phyloP scores from a whole-genome alignment of 2,888 invertebrate genomes.

The Bhutanitis thaidina region DNA sequence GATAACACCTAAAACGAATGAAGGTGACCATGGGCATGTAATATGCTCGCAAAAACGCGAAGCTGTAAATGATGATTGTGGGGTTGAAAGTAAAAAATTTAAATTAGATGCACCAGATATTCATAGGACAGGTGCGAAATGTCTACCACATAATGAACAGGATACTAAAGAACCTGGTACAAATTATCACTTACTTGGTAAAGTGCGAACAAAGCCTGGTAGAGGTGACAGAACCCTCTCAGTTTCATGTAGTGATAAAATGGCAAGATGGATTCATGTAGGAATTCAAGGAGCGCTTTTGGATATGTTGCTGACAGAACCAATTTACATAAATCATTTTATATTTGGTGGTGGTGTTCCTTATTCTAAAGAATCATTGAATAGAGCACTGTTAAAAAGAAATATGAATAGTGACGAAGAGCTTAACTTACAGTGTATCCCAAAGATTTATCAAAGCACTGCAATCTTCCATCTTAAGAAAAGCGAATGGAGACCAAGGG shows the following conservation, averaged over 20 bases:
- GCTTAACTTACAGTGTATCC: constrained; percentile 29
- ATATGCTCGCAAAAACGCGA: constrained; percentile 40
- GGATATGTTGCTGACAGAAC: constrained; percentile 81
- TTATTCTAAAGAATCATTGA: constrained; percentile 80
- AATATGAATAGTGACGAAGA: constrained; percentile 18
- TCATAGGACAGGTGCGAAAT: constrained; percentile 95
- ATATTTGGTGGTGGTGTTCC: constrained; percentile 85
- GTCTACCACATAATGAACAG: constrained; percentile 74
- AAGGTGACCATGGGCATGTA: constrained; percentile 48
- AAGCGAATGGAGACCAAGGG: constrained; percentile 35
- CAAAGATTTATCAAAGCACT: constrained; percentile 45
- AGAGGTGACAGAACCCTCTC: constrained; percentile 93
- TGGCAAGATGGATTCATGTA: constrained; percentile 92
- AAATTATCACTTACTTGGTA: constrained; percentile 84
- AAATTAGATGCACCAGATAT: constrained; percentile 48
- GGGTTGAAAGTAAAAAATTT: constrained; percentile 35
- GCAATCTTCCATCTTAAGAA: constrained; percentile 42
- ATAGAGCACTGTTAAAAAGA: constrained; percentile 73
- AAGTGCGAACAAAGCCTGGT: constrained; percentile 93
- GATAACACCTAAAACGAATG: constrained; percentile 83
- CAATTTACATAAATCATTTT: constrained; percentile 85
- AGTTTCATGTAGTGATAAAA: constrained; percentile 96
- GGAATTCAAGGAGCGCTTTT: constrained; percentile 93
- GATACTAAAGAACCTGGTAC: constrained; percentile 81
- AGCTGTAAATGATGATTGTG: constrained; percentile 33